Base-by-base conservation (phyloP, 2,888 invertebrate species). In the Hyposoter dolosus region DNA sequence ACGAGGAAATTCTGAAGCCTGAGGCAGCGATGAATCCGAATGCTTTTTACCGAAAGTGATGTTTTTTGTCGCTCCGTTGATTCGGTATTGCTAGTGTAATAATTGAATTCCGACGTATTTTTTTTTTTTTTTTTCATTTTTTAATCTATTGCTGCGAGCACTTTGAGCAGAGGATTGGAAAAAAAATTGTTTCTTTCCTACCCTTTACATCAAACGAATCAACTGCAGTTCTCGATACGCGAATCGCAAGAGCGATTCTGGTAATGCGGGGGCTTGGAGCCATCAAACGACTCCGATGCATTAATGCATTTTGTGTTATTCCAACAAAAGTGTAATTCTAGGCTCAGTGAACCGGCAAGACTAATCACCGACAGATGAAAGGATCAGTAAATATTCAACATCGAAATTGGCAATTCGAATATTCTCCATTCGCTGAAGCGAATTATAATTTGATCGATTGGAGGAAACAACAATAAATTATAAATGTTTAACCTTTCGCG, bases 61-160 rank as follows among this genome's bases (percentile, higher is more conserved):
- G 28, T 5, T 35, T 47, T 32, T 47, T 65, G 53, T 32, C 71
- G 75, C 56, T 79, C 68, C 45, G 66, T 66, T 72, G 80, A 86
- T 86, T 80, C 72, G 80, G 80, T 80, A 80, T 77, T 80, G 74
- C 80, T 60, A 66, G 66, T 72, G 72, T 85, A 81, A 83, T 83
- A 76, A 68, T 63, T 50, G 53, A 86, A 80, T 83, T 83, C 76
- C 85, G 80, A 80, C 72, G 68, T 77, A 80, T 83, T 86, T 83
- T 77, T 50, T 40, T 19, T n/a, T 43, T 56, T 65, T 3, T n/a
- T n/a, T n/a, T n/a, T n/a, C n/a, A 32, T 47, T 45, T 40, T 76
- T 43, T 23, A 40, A 1, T 10, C 7, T 10, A 19, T 75, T 17
- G 7, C 63, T 15, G 28, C 45, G 56, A 56, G 63, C 69, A 45